Evolutionary conservation across 2,113 vertebrate genomes (phyloP).

Genomic region (Calypte anna): DNA sequence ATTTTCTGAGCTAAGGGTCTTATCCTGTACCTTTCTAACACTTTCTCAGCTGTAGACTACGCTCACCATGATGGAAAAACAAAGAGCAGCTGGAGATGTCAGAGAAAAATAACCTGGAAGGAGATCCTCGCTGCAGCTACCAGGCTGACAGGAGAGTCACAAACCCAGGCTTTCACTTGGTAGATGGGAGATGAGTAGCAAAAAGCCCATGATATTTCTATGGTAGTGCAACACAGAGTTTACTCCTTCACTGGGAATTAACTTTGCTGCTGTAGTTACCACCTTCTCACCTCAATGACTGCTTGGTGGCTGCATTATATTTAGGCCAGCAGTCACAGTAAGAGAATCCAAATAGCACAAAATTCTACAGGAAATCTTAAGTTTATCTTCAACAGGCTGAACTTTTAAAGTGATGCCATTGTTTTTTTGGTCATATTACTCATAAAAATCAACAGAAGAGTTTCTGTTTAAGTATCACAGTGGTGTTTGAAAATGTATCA

Average conservation of each 20-base stretch:
- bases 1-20: neutral
- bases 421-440: neutral
- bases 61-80: neutral
- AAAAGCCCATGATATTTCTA: neutral
- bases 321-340: neutral
- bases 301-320: neutral
- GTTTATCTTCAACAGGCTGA: neutral
- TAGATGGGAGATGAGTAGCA: neutral
- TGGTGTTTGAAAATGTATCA: neutral
- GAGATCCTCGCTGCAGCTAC: neutral
- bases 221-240: neutral
- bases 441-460: neutral
- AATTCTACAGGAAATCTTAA: neutral
- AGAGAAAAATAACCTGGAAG: neutral
- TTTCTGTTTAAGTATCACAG: neutral
- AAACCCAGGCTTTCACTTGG: neutral
- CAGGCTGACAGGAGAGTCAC: neutral
- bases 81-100: neutral
- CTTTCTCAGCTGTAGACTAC: neutral
- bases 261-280: neutral
- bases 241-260: neutral
- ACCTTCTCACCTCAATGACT: rapidly evolving
- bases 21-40: neutral
- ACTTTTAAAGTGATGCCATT: neutral
- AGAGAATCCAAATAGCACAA: neutral